Evolutionary conservation across 2,888 invertebrate species (phyloP).

Genomic region (Biston betularia): DNA sequence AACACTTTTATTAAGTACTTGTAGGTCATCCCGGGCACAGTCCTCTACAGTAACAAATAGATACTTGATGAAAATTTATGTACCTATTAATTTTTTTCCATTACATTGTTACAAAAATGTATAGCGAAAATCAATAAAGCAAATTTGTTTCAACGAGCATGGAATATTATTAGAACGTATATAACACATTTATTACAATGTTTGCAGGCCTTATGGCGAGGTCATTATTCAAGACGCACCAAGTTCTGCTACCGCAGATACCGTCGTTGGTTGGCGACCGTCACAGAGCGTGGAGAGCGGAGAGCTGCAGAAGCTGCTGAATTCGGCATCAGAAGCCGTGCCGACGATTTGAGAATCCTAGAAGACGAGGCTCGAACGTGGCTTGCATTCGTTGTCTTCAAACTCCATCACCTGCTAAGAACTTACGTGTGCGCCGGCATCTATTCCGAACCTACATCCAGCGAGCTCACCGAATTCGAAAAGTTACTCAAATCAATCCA

Average conservation of each 20-base stretch:
- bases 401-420: constrained; percentile 77
- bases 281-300: constrained; percentile 72
- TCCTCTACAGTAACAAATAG: no score
- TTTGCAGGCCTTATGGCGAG: constrained; percentile 74
- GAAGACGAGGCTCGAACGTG: constrained; percentile 79
- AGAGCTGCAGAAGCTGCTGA: constrained; percentile 75
- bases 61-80: no score
- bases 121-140: no score
- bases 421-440: constrained; percentile 73
- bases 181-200: constrained; percentile 4
- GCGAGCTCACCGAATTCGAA: constrained; percentile 75
- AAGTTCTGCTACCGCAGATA: constrained; percentile 77
- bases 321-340: constrained; percentile 73
- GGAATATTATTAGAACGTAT: no score
- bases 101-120: no score
- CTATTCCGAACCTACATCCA: constrained; percentile 68
- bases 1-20: no score
- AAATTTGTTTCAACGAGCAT: no score
- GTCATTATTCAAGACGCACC: constrained; percentile 71
- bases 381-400: constrained; percentile 79
- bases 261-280: constrained; percentile 72
- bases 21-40: no score
- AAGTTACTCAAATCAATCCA: constrained; percentile 75
- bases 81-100: no score
- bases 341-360: constrained; percentile 72